Base-by-base conservation (phyloP, 2,797 vertebrate species). In the Lepilemur septentrionalis region DNA sequence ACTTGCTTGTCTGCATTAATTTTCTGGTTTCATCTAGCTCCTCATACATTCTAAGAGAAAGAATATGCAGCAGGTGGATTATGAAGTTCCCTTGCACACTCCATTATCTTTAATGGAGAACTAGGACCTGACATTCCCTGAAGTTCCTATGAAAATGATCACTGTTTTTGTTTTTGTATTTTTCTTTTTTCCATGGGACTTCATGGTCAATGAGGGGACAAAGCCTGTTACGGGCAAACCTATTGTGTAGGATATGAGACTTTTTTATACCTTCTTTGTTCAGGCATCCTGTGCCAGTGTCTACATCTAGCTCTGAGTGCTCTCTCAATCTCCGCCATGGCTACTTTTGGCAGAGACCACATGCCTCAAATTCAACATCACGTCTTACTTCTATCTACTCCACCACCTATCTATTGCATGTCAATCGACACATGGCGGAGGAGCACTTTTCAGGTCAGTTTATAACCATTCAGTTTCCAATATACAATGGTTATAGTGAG, bases 361-460 rank as follows among this genome's bases (percentile, higher is more conserved):
- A 23, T 8, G 3, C 9, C 2, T 92, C 84, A 87, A 15, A 14
- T 22, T 32, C 38, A 70, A 4, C 17, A 57, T 14, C 35, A 14
- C 46, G 4, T 55, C 73, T 65, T 35, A 25, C 9, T 43, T 38
- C 17, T 43, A 2, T 10, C 14, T 14, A 22, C 3, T 59, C 32
- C 38, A 32, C 4, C 12, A 22, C 6, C 1, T 65, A 0, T 32
- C 25, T 3, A 14, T 25, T 38, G 14, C 4, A 7, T 23, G 18
- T 13, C 32, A 43, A 1, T 7, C 13, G 12, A 12, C 22, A 7
- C 38, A 2, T 25, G 25, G 25, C 2, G 15, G 3, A 78, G 25
- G 9, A 50, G 13, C 17, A 35, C 1, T 25, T 22, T 12, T 91
- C 28, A 50, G 5, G 14, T 69, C 4, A 7, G 38, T 3, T 72